Conservation (phyloP, 2,888 invertebrate species). For the Andrena flavipes region DNA sequence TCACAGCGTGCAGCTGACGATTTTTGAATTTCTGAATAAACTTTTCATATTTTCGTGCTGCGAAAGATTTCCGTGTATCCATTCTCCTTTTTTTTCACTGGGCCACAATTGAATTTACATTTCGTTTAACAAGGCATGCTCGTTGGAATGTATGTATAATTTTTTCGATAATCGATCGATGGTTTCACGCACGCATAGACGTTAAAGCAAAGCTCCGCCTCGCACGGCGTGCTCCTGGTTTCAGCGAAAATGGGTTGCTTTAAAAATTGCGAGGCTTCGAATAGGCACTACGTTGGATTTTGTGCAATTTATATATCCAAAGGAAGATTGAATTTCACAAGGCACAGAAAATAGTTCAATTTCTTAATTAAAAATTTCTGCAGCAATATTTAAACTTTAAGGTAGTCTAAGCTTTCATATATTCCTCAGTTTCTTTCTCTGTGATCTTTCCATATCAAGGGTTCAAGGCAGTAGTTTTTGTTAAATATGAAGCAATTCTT, state of each 20-base stretch:
- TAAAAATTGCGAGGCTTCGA: not conserved
- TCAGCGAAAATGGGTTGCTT: not conserved
- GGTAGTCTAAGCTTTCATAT: not conserved
- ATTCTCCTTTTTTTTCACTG: not conserved
- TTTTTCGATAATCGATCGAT: slow-evolving; percentile 43
- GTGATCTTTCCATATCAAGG: no score
- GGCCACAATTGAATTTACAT: slow-evolving; percentile 36
- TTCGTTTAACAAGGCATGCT: slow-evolving; percentile 37
- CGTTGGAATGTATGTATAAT: slow-evolving; percentile 30
- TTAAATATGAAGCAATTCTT: no score
- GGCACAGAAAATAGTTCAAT: not conserved
- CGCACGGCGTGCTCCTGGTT: not conserved
- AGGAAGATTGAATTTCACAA: no score
- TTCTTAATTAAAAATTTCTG: not conserved
- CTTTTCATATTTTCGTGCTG: not conserved
- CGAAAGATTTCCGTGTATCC: not conserved
- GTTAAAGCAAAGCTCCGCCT: not conserved
- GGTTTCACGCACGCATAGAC: slow-evolving; percentile 25
- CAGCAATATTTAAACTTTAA: not conserved
- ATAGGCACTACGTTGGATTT: not conserved
- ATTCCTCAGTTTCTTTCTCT: not conserved
- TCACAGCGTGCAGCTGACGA: not conserved
- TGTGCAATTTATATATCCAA: not conserved
- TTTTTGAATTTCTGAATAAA: slow-evolving; percentile 43
- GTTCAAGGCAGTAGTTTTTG: no score